Percentiles rank a stretch among this genome's conserved stretches.
Conservation (phyloP, 2,797 vertebrate genomes). For the Spinus olivaceus region DNA sequence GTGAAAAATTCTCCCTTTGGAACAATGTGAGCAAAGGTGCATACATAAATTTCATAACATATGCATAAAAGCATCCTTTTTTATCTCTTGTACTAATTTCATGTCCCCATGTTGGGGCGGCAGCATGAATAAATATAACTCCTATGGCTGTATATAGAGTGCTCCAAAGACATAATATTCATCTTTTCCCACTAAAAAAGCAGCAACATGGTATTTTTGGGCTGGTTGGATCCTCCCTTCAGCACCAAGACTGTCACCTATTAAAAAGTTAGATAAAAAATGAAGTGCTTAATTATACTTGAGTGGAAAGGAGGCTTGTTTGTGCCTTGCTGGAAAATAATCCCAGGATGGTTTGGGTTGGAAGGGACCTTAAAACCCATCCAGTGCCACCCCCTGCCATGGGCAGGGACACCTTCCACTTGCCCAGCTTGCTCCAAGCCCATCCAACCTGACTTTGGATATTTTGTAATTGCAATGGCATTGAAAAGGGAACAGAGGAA, state of each 20-base stretch:
- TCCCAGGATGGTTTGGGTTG: not conserved
- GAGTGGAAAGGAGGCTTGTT: not conserved
- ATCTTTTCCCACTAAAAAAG: not conserved
- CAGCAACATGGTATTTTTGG: not conserved
- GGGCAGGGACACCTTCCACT: not conserved
- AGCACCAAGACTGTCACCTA: not conserved
- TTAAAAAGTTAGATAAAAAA: not conserved
- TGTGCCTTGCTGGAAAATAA: not conserved
- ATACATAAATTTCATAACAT: conserved; percentile 64
- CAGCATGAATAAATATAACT: conserved; percentile 38
- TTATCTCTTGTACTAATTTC: conserved; percentile 59
- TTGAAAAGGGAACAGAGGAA: not conserved
- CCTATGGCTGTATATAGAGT: not conserved
- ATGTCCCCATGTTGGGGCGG: not conserved
- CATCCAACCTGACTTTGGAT: accelerated
- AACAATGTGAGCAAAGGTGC: conserved; percentile 61
- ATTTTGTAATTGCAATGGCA: not conserved
- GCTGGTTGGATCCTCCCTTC: not conserved
- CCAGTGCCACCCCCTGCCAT: not conserved
- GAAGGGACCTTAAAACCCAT: not conserved
- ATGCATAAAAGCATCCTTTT: conserved; percentile 61
- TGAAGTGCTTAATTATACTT: not conserved
- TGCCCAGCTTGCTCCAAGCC: not conserved
- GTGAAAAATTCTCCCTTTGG: conserved; percentile 65
- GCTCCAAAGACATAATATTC: not conserved